A percentile compares a stretch with the other conserved stretches of the same genome.
Evolutionary conservation across 1,140 invertebrate species (phyloP).

Genomic region (Argopecten irradians): DNA sequence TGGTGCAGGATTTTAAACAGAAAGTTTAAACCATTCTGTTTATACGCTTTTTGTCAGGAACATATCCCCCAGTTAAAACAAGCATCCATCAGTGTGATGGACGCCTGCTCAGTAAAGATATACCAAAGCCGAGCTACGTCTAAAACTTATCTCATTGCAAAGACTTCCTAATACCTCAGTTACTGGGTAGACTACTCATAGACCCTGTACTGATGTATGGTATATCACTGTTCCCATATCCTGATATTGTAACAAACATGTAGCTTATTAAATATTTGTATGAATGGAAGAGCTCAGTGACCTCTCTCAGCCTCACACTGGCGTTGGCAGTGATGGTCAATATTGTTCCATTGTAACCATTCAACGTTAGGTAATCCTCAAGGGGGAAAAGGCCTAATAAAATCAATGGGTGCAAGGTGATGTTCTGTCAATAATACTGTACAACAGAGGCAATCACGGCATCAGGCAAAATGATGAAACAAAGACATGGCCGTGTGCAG

Average conservation of each 20-base stretch:
- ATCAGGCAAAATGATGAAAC: constrained; percentile 1
- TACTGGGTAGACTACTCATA: not conserved
- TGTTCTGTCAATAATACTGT: not conserved
- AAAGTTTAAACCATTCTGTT: constrained; percentile 6
- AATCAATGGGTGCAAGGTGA: constrained; percentile 14
- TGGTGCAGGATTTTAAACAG: constrained; percentile 13
- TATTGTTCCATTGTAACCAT: not conserved
- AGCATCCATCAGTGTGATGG: not conserved
- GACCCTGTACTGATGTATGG: not conserved
- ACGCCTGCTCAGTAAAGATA: not conserved
- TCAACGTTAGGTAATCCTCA: not conserved
- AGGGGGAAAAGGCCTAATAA: not conserved
- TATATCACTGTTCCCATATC: not conserved
- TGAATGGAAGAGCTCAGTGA: not conserved
- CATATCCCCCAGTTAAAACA: not conserved
- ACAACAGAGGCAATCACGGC: not conserved
- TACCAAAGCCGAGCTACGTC: not conserved
- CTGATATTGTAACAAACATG: not conserved
- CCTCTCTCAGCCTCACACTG: not conserved
- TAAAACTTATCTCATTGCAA: not conserved
- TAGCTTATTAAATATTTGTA: not conserved
- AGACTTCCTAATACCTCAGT: not conserved
- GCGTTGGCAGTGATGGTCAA: not conserved
- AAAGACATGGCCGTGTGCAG: not conserved
- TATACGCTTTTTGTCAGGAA: not conserved